Conservation (phyloP, 2,797 vertebrate species). For the Sebastes paucispinis region DNA sequence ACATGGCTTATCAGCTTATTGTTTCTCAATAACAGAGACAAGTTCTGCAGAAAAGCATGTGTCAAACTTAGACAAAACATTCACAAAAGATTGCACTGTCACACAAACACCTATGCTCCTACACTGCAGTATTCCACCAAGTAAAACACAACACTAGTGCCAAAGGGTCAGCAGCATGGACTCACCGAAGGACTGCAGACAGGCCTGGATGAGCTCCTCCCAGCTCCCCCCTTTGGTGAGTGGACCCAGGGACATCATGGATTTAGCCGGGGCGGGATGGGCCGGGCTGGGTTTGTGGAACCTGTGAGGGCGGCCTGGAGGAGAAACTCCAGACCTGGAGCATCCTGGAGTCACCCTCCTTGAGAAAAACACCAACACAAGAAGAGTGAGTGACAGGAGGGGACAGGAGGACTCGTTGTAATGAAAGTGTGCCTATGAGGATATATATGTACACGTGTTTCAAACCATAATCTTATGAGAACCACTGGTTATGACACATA, state of each 20-base stretch:
- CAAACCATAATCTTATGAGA: background rate
- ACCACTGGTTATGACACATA: background rate
- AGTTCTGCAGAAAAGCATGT: background rate
- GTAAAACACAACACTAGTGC: background rate
- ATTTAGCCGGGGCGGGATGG: constrained; percentile 80
- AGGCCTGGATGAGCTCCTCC: constrained; percentile 94
- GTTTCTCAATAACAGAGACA: background rate
- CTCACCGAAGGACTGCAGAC: constrained; percentile 95
- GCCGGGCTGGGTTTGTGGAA: constrained; percentile 80
- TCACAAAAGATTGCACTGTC: background rate
- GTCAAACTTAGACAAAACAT: background rate
- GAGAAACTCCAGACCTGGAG: constrained; percentile 82
- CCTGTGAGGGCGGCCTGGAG: constrained; percentile 83
- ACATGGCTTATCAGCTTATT: background rate
- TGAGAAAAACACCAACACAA: constrained; percentile 59
- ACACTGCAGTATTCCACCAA: background rate
- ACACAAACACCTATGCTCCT: background rate
- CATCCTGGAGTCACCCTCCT: constrained; percentile 86
- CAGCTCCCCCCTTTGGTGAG: constrained; percentile 91
- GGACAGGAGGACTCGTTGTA: constrained; percentile 1
- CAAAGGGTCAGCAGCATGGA: constrained; percentile 32
- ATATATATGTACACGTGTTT: background rate
- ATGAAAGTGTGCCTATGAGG: constrained; percentile 29
- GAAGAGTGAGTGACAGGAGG: constrained; percentile 32
- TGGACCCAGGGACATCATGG: constrained; percentile 87